Conservation (phyloP, 2,888 invertebrate genomes). For the Drosophila imparisetae region DNA sequence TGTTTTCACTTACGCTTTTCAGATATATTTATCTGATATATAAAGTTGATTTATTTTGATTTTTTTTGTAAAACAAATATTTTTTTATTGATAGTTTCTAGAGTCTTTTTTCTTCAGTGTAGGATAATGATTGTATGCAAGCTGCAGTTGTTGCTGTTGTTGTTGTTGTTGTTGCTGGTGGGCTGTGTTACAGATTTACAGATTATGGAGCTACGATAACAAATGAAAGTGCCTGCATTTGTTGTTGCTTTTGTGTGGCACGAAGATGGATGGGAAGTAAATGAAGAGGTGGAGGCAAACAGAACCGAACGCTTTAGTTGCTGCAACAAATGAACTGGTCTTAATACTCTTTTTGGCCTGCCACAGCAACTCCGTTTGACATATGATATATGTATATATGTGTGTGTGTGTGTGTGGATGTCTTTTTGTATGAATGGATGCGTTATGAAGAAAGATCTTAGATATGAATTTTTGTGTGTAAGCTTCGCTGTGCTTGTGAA, state of each 20-base stretch:
- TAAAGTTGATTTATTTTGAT: background rate
- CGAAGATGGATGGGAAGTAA: slow-evolving; percentile 37
- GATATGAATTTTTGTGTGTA: slow-evolving; percentile 47
- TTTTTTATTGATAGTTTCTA: background rate
- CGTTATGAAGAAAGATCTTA: slow-evolving; percentile 54
- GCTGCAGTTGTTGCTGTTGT: slow-evolving; percentile 53
- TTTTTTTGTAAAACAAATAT: background rate
- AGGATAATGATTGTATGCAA: slow-evolving; percentile 72
- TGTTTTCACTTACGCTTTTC: background rate
- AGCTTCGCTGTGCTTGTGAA: slow-evolving; percentile 25
- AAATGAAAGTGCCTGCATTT: slow-evolving; percentile 73
- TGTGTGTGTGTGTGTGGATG: slow-evolving; percentile 3
- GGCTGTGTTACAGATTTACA: slow-evolving; percentile 72
- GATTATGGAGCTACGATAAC: slow-evolving; percentile 67
- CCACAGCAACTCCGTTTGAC: slow-evolving; percentile 49
- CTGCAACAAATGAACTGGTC: slow-evolving; percentile 46
- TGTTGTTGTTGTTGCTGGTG: slow-evolving; percentile 34
- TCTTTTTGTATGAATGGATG: slow-evolving; percentile 18
- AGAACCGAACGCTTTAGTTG: slow-evolving; percentile 36
- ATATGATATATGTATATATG: slow-evolving; percentile 28
- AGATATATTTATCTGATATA: background rate
- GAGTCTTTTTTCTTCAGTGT: background rate
- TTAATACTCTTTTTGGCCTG: slow-evolving; percentile 47
- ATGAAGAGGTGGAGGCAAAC: slow-evolving; percentile 16
- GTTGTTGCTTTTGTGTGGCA: slow-evolving; percentile 17